These are phyloP conservation scores for Pseudorasbora parva DNA, from an alignment of 2,113 vertebrate genomes.

Conservation along the genomic window DNA sequence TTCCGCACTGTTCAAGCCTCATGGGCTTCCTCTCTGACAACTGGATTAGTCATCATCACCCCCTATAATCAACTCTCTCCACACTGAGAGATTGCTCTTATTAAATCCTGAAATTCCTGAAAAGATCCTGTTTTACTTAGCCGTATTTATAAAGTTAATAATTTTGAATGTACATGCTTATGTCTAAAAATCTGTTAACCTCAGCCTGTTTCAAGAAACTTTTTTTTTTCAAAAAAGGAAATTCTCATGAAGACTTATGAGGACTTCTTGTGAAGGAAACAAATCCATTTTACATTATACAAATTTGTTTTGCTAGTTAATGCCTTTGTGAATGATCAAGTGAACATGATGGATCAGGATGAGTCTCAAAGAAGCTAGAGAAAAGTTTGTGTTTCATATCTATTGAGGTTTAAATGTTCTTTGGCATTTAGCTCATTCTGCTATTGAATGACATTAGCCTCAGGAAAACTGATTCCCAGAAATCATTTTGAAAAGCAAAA, in stretches of 20 bases:
- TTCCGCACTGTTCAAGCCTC: neutral
- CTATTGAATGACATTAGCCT: constrained; percentile 27
- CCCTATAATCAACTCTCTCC: neutral
- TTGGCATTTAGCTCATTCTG: constrained; percentile 18
- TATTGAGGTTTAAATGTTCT: neutral
- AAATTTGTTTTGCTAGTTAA: neutral
- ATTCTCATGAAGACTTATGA: neutral
- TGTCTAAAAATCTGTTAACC: neutral
- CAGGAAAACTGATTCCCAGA: constrained; percentile 21
- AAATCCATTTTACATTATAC: neutral
- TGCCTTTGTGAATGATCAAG: neutral
- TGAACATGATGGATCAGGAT: neutral
- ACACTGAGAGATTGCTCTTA: neutral
- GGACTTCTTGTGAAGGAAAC: neutral
- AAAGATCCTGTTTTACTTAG: neutral
- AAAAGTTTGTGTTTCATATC: constrained; percentile 12
- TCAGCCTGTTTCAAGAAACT: neutral
- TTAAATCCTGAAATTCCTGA: neutral
- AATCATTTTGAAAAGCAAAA: neutral
- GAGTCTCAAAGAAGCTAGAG: neutral
- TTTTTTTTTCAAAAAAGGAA: neutral
- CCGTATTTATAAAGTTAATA: neutral
- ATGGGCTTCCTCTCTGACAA: constrained; percentile 26
- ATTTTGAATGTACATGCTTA: neutral
- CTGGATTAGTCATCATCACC: constrained; percentile 25